phyloP scores from a whole-genome alignment of 2,797 vertebrate species.

The Pseudomugil tenellus region DNA sequence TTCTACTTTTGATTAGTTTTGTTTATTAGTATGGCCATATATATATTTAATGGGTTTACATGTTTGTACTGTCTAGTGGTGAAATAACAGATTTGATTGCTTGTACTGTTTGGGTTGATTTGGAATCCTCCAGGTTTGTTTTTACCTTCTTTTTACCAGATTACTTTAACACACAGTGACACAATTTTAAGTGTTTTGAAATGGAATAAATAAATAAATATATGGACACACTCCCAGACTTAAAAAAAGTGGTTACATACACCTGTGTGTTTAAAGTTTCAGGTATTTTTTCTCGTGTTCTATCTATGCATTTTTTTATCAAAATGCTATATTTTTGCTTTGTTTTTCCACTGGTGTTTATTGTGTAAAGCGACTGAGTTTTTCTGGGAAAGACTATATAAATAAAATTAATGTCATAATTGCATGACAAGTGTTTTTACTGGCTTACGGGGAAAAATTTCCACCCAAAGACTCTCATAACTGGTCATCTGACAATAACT shows the following conservation, averaged over 20 bases:
- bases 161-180: neutral
- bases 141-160: neutral
- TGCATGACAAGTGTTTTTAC: neutral
- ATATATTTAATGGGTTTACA: slow-evolving; percentile 33
- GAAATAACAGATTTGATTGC: slow-evolving; percentile 66
- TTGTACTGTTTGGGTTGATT: neutral
- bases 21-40: slow-evolving; percentile 37
- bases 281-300: too few species aligned
- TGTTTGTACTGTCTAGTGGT: slow-evolving; percentile 55
- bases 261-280: neutral
- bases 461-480: neutral
- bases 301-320: too few species aligned
- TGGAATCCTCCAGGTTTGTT: neutral
- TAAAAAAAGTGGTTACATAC: neutral
- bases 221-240: neutral
- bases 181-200: neutral
- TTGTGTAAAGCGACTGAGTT: too few species aligned
- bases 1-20: slow-evolving; percentile 19
- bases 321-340: too few species aligned
- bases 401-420: too few species aligned
- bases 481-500: neutral
- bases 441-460: neutral
- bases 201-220: too few species aligned
- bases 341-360: too few species aligned
- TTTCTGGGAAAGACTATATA: too few species aligned